Conservation (phyloP, 1,140 invertebrate genomes). For the Paracyclopina nana region DNA sequence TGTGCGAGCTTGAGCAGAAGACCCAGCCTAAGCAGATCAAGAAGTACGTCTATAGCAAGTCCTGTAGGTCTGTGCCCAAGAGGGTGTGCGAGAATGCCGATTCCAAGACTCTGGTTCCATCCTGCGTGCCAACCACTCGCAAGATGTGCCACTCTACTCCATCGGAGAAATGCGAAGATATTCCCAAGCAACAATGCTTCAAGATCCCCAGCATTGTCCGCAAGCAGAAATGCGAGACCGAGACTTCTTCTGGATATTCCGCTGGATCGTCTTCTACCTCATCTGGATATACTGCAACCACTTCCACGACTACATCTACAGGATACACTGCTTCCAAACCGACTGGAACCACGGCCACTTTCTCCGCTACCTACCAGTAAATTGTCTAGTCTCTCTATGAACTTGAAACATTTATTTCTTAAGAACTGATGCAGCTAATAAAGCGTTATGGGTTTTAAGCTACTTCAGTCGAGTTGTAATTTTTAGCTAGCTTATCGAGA, state of each 20-base stretch:
- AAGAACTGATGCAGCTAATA: too few species aligned
- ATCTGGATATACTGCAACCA: too few species aligned
- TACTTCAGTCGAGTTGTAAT: too few species aligned
- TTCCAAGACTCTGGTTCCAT: neutral
- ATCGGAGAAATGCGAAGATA: neutral
- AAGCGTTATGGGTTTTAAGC: too few species aligned
- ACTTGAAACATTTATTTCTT: too few species aligned
- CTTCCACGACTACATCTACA: too few species aligned
- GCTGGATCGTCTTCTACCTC: too few species aligned
- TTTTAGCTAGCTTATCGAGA: too few species aligned
- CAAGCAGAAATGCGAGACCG: neutral
- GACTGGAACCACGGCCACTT: too few species aligned
- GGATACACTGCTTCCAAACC: too few species aligned
- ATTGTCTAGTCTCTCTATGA: too few species aligned
- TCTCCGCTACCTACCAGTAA: too few species aligned
- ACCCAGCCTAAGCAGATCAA: conserved; percentile 7
- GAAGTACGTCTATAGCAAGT: conserved; percentile 3
- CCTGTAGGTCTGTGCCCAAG: neutral
- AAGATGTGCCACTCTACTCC: neutral
- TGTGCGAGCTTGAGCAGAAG: neutral
- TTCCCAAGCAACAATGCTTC: conserved; percentile 3
- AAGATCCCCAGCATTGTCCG: neutral
- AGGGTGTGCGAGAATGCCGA: neutral
- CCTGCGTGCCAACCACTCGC: neutral
- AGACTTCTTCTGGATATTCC: neutral